Percentiles rank a stretch among this genome's conserved stretches.
phyloP scores from a whole-genome alignment of 92 coral and sea anemone genomes.

The Metridium senile region DNA sequence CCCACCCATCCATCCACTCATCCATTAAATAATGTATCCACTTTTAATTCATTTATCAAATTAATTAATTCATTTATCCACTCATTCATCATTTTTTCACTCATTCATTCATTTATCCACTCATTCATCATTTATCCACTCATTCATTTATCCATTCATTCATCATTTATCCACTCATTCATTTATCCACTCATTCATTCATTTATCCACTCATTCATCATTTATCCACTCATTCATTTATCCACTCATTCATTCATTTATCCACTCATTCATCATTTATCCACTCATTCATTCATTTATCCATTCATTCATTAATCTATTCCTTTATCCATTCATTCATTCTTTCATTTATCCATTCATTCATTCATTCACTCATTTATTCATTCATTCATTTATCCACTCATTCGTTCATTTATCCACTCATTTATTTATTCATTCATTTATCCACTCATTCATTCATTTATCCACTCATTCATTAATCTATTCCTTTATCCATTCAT shows the following conservation, averaged over 20 bases:
- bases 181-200: too few relatives aligned
- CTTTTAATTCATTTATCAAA: not conserved
- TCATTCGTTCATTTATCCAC: not conserved
- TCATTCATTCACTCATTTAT: not conserved
- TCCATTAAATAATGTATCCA: not conserved
- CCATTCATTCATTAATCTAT: not conserved
- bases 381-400: not conserved
- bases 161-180: not conserved
- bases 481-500: not conserved
- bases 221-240: not conserved
- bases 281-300: too few relatives aligned
- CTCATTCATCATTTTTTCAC: not conserved
- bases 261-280: not conserved
- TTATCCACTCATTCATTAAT: not conserved
- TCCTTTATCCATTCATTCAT: not conserved
- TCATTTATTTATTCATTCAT: not conserved
- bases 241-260: not conserved
- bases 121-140: not conserved
- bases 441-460: not conserved
- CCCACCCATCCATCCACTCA: too few relatives aligned
- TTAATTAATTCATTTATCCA: not conserved
- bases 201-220: not conserved
- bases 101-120: not conserved
- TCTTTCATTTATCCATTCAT: not conserved
- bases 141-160: not conserved